Evolutionary conservation across 1,140 invertebrate species (phyloP), one percentile per base, ranked within the genome.

Genomic region (Temnothorax curvispinosus): DNA sequence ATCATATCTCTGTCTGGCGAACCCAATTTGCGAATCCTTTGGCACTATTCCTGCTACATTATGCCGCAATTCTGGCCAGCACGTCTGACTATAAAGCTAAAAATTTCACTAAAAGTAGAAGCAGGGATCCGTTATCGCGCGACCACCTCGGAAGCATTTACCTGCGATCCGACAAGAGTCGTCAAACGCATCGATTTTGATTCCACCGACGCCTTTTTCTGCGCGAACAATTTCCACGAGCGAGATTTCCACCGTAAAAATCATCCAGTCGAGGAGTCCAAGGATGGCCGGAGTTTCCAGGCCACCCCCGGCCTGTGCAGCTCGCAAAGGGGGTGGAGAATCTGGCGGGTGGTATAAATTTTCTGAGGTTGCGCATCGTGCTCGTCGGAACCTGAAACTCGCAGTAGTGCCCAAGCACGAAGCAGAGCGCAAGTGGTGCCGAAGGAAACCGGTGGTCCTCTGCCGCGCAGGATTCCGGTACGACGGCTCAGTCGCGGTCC

Each of bases 321-420:
- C 47, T 21, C 35, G 38, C 35, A 11, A 38, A 62, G 86, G 71
- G 65, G 85, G 80, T 54, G 65, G 32, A 32, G 65, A 56, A 85
- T 72, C 72, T 69, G 80, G 60, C 56, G 85, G 90, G 88, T 89
- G 90, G 90, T 91, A 93, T 91, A 91, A 93, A 93, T 93, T 92
- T 92, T 90, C 91, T 85, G 93, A 93, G 91, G 90, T 92, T 93
- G 93, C 92, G 93, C 93, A 91, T 86, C 88, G 85, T 87, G 91
- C 64, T 85, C 88, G 76, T 85, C 62, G 77, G 72, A 60, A 41
- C 69, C 67, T 72, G 75, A 67, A 60, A 74, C 71, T 47, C 56
- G 87, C 65, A 60, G 81, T 85, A 50, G 54, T 82, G 74, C 74
- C 85, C 86, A 88, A 91, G 88, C 89, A 80, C 64, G 80, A 27